Conservation (phyloP, 2,797 vertebrate species). For the Phrynocephalus forsythii region DNA sequence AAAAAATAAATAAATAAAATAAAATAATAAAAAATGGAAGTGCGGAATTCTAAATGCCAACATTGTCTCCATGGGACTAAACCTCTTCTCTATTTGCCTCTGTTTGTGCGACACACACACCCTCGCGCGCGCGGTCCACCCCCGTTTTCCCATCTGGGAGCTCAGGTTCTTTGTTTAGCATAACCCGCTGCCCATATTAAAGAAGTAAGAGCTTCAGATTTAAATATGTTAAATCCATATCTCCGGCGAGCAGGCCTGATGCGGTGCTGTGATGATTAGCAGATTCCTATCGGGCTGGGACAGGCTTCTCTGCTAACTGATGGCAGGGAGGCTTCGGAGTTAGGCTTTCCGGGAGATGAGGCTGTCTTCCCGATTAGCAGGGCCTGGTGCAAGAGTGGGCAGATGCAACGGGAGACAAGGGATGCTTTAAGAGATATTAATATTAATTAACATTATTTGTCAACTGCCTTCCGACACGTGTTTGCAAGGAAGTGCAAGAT, state of each 20-base stretch:
- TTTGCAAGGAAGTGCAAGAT: slow-evolving; percentile 15
- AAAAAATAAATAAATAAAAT: too few species aligned
- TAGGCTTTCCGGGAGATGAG: not conserved
- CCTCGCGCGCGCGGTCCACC: not conserved
- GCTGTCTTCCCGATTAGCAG: not conserved
- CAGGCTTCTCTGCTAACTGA: not conserved
- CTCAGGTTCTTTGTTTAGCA: not conserved
- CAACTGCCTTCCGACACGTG: slow-evolving; percentile 1
- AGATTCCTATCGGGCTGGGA: not conserved
- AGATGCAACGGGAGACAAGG: not conserved
- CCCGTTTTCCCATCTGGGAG: not conserved
- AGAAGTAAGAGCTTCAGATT: not conserved
- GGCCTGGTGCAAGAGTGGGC: not conserved
- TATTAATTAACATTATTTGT: slow-evolving; percentile 27
- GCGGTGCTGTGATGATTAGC: not conserved
- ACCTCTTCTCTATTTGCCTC: not conserved
- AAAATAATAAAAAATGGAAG: too few species aligned
- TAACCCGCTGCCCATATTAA: not conserved
- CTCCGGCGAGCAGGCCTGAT: not conserved
- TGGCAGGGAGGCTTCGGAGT: not conserved
- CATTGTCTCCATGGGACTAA: not conserved
- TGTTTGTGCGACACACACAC: too few species aligned
- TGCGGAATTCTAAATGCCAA: not conserved
- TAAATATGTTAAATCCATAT: not conserved
- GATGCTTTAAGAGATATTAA: not conserved